Base-by-base conservation (phyloP, 1,140 invertebrate genomes). In the Aphidius gifuensis region DNA sequence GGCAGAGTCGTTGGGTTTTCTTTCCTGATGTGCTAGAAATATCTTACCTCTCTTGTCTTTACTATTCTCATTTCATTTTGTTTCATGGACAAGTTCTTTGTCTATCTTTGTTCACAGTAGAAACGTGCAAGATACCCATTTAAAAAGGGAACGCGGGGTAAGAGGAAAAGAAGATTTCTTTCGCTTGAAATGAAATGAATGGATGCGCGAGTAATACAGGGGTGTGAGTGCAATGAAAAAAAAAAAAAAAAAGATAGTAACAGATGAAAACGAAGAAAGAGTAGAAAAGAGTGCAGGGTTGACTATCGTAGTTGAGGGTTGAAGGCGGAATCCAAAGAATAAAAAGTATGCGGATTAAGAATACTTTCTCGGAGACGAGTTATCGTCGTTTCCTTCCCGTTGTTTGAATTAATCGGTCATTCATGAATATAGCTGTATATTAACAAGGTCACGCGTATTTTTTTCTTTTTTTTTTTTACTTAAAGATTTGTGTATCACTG, bases 331-430 rank as follows among this genome's bases (percentile, higher is more conserved):
- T 70, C 66, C 70, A 64, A 69, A 66, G 70, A 76, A 79, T 78
- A 78, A 78, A 79, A 75, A 77, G 77, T 74, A 71, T 71, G 71
- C 71, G 77, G 77, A 79, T 79, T 79, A 79, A 78, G 77, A 79
- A 79, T 79, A 75, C 76, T 79, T 77, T 76, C 75, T 77, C 75
- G 70, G 76, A 77, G 77, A 79, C 77, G 77, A 79, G 75, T 78
- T 78, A 78, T 79, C 76, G 76, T 79, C 76, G 74, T 72, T 78
- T 78, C 72, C 76, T 79, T 77, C 68, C 76, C 74, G 73, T 77
- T 78, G 75, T 77, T 76, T 72, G 76, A 79, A 79, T 79, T 79
- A 79, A 79, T 79, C 77, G 77, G 77, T 75, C 72, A 77, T 79
- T 79, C 70, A 71, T 32, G 53, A 39, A 55, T 69, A 70, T 70